Conservation (phyloP, 1,140 invertebrate genomes). For the Ceratina japonica region DNA sequence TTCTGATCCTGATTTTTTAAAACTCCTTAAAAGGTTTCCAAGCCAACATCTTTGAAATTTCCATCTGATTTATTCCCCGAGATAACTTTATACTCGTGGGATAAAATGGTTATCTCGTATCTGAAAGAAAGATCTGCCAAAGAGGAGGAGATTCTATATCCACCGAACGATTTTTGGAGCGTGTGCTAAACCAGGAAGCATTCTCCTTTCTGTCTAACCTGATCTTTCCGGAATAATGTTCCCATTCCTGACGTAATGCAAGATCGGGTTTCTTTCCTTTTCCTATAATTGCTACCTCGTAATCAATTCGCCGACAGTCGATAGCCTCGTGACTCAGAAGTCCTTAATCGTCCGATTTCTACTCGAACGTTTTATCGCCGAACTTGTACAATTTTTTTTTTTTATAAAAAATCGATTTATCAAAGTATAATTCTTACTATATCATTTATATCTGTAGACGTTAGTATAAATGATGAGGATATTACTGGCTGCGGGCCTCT, state of each 20-base stretch:
- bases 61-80: background rate
- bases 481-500: background rate
- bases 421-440: too few species aligned
- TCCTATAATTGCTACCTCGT: background rate
- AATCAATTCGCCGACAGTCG: slow-evolving; percentile 3
- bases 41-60: background rate
- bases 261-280: slow-evolving; percentile 8
- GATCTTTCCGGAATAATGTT: slow-evolving; percentile 9
- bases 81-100: background rate
- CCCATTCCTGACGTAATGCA: background rate
- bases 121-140: background rate
- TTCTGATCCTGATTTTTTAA: background rate
- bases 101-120: background rate
- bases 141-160: background rate
- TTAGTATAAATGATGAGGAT: background rate
- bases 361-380: background rate
- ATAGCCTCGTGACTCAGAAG: background rate
- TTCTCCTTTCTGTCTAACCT: slow-evolving; percentile 4
- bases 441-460: too few species aligned
- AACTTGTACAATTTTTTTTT: too few species aligned
- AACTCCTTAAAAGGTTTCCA: background rate
- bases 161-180: background rate
- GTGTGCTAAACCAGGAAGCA: background rate
- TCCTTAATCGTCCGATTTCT: background rate
- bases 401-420: too few species aligned